These are phyloP conservation scores for Blera fallax DNA, from an alignment of 2,888 invertebrate genomes.

Conservation along the genomic window DNA sequence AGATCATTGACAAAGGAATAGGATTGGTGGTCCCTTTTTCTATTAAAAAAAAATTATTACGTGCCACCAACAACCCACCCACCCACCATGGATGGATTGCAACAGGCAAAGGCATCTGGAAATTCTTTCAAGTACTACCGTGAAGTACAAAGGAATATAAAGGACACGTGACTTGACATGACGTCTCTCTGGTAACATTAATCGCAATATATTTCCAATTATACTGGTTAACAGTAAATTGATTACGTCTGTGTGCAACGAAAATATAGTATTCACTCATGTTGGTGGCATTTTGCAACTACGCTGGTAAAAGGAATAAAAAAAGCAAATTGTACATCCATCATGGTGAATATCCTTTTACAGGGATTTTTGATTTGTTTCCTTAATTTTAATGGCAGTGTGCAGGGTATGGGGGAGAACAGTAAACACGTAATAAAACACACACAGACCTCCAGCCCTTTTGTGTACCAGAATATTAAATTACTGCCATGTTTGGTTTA, in stretches of 20 bases:
- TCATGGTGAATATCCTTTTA: slow-evolving; percentile 58
- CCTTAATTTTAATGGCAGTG: slow-evolving; percentile 61
- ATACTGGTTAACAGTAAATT: slow-evolving; percentile 70
- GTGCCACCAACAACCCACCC: slow-evolving; percentile 26
- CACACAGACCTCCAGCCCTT: slow-evolving; percentile 27
- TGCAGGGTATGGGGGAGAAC: slow-evolving; percentile 12
- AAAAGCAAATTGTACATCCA: slow-evolving; percentile 41
- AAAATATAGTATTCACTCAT: slow-evolving; percentile 24
- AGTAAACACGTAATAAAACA: slow-evolving; percentile 68
- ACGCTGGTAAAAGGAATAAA: slow-evolving; percentile 2
- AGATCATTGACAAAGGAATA: slow-evolving; percentile 9
- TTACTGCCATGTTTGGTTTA: slow-evolving; percentile 60
- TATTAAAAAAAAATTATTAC: slow-evolving; percentile 61
- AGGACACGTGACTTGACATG: slow-evolving; percentile 71
- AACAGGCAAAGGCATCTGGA: slow-evolving; percentile 25
- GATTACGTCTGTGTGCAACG: slow-evolving; percentile 50
- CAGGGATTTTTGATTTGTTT: slow-evolving; percentile 62
- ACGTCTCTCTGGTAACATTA: slow-evolving; percentile 70
- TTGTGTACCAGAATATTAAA: slow-evolving; percentile 59
- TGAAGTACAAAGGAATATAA: slow-evolving; percentile 11
- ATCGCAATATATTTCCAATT: slow-evolving; percentile 73
- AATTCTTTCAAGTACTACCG: slow-evolving; percentile 25
- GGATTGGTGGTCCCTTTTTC: slow-evolving; percentile 24
- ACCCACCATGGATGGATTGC: slow-evolving; percentile 33
- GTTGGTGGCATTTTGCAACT: slow-evolving; percentile 51